Base-by-base conservation (phyloP, 2,113 vertebrate species). In the Gymnarchus niloticus region DNA sequence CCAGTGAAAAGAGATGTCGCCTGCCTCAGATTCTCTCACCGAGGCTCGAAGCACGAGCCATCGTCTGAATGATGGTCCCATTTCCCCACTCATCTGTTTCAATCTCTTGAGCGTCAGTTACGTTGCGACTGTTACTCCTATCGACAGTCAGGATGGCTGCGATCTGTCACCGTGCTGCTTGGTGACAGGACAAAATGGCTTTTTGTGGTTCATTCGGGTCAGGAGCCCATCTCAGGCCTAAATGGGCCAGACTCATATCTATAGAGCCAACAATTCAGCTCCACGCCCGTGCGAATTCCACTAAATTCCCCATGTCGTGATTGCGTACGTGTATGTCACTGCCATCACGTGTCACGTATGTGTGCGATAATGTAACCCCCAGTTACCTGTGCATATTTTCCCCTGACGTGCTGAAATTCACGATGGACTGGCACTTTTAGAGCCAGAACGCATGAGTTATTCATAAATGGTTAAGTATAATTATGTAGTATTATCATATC, bases 31-130 rank as follows among this genome's bases (percentile, higher is more conserved):
- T 90, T 85, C 83, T 82, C 86, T n/a, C 84, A 6, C 21, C 25
- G 54, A 78, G 4, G 69, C 33, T 25, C 51, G 56, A 41, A 65
- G 56, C 48, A 44, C 28, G 49, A 61, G 8, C 17, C 48, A 56
- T 52, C 91, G 91, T 91, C 90, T 90, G 91, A 78, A 19, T 80
- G 51, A 93, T 93, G 90, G 86, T 85, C 87, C 91, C 93, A 91
- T 94, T 92, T 92, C 88, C 89, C 88, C 88, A 91, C 86, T 85
- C 88, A 92, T 93, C 89, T 88, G 89, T 85, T 92, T 88, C 89
- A 89, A 89, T 91, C 90, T 80, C 52, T 44, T 17, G 3, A 81
- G 76, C 21, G 23, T 56, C 48, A 65, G n/a, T 41, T 6, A 19
- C 6, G 1, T 9, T 17, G 33, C 28, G 54, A 19, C 86, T n/a